Base-by-base conservation (phyloP, 2,888 invertebrate species). In the Tenthredo amoena region DNA sequence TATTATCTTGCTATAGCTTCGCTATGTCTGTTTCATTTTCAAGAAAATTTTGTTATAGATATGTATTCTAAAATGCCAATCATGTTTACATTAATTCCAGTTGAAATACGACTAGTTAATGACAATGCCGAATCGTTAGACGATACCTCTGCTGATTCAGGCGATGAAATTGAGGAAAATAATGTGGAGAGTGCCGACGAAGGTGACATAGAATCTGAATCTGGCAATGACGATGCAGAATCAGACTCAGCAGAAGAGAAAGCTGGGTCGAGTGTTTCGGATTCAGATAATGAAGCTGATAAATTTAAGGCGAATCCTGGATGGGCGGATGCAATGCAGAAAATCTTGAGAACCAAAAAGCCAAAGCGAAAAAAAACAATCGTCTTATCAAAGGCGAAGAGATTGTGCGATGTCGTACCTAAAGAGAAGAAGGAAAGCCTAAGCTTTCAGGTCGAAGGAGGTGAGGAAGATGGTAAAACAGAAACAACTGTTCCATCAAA, bases 281-380 rank as follows among this genome's bases (percentile, higher is more conserved):
- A 65, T 7, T 34, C 71, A 0, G 62, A 55, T 9, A 77, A 65
- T 18, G 85, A 85, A 50, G 71, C 50, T 15, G 84, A 85, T 37
- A 84, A 72, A 21, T 77, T 37, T 87, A 89, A 72, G 86, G 94
- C 94, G 0, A 97, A 97, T 92, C 94, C 95, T 87, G 97, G 96
- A 2, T 98, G 98, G 98, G 98, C 97, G 1, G 96, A 98, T 93
- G 97, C 97, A 0, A 96, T 98, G 91, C 95, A 96, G 9, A 97
- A 97, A 93, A 97, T 98, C 88, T 94, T 98, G 37, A 95, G 95
- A 86, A 95, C 96, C 1, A 96, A 95, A 43, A 97, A 97, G 91
- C 96, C 97, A 0, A 96, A 96, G 92, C 95, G 95, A 68, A 97
- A 97, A 89, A 97, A 96, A 91, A 95, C 96, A 0, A 93, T 97